Base-by-base conservation (phyloP, 35 echinoderm and acorn worm genomes). In the Heliocidaris tuberculata region DNA sequence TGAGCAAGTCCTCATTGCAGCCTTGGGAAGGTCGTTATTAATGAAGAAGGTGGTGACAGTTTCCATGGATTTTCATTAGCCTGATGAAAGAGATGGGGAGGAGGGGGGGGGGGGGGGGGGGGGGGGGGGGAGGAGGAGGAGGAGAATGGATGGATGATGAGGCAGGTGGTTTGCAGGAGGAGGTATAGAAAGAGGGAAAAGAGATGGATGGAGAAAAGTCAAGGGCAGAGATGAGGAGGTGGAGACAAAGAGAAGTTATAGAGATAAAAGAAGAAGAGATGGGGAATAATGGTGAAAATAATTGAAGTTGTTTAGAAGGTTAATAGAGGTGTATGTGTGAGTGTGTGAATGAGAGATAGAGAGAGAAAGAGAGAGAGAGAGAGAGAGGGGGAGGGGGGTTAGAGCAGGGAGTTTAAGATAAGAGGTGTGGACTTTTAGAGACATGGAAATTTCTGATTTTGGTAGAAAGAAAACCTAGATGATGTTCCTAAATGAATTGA, bases 31-130 rank as follows among this genome's bases (percentile, higher is more conserved):
- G 65, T 19, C 65, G 65, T 78, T 78, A n/a, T 78, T 78, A 78
- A 78, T 78, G 65, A 78, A 78, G 27, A 78, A n/a, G 65, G 65
- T 78, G 65, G 65, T n/a, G 65, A 78, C 65, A 78, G 65, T 78
- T 78, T 29, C 65, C 65, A 78, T 78, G 65, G 65, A 78, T 78
- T 78, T 78, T 78, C 65, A 78, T 78, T 78, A 78, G 65, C 65
- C 7, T 78, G 65, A 78, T 78, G 65, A 78, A 19, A 24, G 65
- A 78, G 65, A 78, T 78, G 65, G 65, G 0, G 60, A 2, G 16
- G 17, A 4, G 60, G 16, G 17, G 6, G 24, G 60, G 24, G 24
- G 60, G 2, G 0, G 60, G 60, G 21, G 16, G 60, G 21, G 49
- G n/a, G n/a, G 13, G 60, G 60, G 13, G 10, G 13, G 13, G 60